Conservation (phyloP, 2,888 invertebrate species). For the Bellardia pandia region DNA sequence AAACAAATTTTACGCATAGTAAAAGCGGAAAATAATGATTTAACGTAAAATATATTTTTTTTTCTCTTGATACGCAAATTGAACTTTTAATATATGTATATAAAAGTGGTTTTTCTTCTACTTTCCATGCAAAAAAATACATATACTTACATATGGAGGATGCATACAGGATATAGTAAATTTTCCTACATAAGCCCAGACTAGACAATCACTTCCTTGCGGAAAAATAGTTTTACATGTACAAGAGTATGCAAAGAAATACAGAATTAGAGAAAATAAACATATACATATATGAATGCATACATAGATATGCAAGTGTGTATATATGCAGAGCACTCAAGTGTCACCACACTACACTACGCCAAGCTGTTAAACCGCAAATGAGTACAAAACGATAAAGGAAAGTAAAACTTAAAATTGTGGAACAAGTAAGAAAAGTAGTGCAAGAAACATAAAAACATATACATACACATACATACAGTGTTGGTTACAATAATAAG, state of each 20-base stretch:
- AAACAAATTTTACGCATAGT: conserved; percentile 78
- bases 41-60: conserved; percentile 80
- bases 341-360: conserved; percentile 73
- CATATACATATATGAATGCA: background rate
- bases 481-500: too few relatives aligned
- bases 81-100: conserved; percentile 77
- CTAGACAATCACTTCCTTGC: conserved; percentile 73
- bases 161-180: conserved; percentile 72
- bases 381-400: conserved; percentile 72
- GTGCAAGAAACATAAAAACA: conserved; percentile 13
- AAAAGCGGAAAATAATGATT: conserved; percentile 83
- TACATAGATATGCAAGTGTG: conserved; percentile 66
- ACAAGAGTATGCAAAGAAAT: conserved; percentile 37
- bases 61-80: conserved; percentile 78
- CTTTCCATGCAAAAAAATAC: conserved; percentile 20
- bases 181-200: conserved; percentile 71
- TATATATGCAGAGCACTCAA: conserved; percentile 76
- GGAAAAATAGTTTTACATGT: conserved; percentile 66
- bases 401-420: conserved; percentile 56
- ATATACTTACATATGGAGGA: conserved; percentile 50
- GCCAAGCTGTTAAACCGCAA: conserved; percentile 74
- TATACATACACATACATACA: background rate
- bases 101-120: conserved; percentile 69
- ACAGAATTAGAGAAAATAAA: conserved; percentile 26
- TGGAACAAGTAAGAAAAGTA: conserved; percentile 45